Percentiles rank a stretch among this genome's conserved stretches.
Evolutionary conservation across 2,888 invertebrate genomes (phyloP).

Genomic region (Dynastes tityus): DNA sequence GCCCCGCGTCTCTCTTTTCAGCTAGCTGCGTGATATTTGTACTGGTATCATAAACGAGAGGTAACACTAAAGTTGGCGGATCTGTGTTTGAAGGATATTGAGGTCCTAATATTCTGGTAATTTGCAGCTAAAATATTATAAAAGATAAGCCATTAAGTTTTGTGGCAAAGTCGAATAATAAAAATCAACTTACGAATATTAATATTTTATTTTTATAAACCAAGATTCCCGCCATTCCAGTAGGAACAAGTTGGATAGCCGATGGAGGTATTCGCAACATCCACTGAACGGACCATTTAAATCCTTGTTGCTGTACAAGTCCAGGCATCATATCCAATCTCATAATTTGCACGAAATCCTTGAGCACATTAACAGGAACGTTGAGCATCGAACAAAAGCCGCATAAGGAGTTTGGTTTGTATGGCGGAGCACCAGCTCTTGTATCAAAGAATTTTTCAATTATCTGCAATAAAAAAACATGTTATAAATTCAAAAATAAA

Average conservation of each 20-base stretch:
- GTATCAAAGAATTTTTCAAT: slow-evolving; percentile 95
- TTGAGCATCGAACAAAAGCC: slow-evolving; percentile 90
- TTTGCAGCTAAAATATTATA: slow-evolving; percentile 76
- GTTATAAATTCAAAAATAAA: background rate
- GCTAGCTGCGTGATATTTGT: slow-evolving; percentile 90
- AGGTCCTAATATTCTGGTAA: slow-evolving; percentile 77
- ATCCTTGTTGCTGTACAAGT: slow-evolving; percentile 75
- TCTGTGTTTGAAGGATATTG: slow-evolving; percentile 77
- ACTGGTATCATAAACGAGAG: slow-evolving; percentile 91
- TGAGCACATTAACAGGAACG: slow-evolving; percentile 88
- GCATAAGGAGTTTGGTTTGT: slow-evolving; percentile 89
- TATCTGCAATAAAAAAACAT: slow-evolving; percentile 71
- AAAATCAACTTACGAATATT: slow-evolving; percentile 84
- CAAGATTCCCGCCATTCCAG: slow-evolving; percentile 90
- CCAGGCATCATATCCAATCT: slow-evolving; percentile 77
- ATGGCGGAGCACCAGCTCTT: slow-evolving; percentile 91
- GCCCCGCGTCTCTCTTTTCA: slow-evolving; percentile 83
- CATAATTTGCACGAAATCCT: slow-evolving; percentile 94
- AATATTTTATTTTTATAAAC: slow-evolving; percentile 91
- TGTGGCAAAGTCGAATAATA: background rate
- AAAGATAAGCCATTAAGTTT: slow-evolving; percentile 3
- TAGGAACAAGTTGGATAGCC: slow-evolving; percentile 89
- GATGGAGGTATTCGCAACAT: slow-evolving; percentile 94
- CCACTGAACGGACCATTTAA: slow-evolving; percentile 94
- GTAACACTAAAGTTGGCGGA: slow-evolving; percentile 85